Base-by-base conservation (phyloP, 2,797 vertebrate species). In the Hydrophis major region DNA sequence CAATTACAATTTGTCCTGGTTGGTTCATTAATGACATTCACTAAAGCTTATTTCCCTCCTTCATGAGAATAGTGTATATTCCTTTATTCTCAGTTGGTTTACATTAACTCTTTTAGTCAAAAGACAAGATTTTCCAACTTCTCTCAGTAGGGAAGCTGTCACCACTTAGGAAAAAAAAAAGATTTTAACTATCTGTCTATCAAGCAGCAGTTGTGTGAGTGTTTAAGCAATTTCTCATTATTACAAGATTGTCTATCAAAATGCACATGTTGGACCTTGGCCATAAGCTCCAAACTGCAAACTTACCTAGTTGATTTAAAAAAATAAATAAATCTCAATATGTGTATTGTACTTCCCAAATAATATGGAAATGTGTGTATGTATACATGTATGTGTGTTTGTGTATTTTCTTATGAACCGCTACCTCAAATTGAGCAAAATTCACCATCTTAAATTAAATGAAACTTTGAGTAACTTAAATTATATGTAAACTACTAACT, bases 101-200 rank as follows among this genome's bases (percentile, higher is more conserved):
- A 89, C 69, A 91, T 63, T 91, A 91, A 93, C 86, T 93, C 93
- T 95, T 53, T 10, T 93, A 95, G 94, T 95, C 92, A 95, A 93
- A 47, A 96, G 89, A 92, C 63, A 94, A 90, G 88, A 96, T 92
- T 94, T 96, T 92, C 95, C 89, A 78, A 93, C 94, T 96, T 94
- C 94, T 97, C 94, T 96, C 93, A 5, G 22, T 87, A 94, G 95
- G 93, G 5, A 63, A 14, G 32, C 96, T 95, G 91, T 93, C 92
- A 95, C 93, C 93, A 94, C 89, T 96, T 94, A 94, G 69, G 91
- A 27, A 4, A 95, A 95, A 53, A 53, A 97, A 97, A 87, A 93
- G 96, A 93, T 95, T 95, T 94, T 89, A 95, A 94, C 94, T 90
- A 92, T 96, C 94, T 95, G 95, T 95, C 96, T 94, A 92, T 92